Evolutionary conservation across 64 coral and sea anemone genomes (phyloP), one percentile per base, ranked within the genome.

Genomic region (Dendrophyllia cribrosa): DNA sequence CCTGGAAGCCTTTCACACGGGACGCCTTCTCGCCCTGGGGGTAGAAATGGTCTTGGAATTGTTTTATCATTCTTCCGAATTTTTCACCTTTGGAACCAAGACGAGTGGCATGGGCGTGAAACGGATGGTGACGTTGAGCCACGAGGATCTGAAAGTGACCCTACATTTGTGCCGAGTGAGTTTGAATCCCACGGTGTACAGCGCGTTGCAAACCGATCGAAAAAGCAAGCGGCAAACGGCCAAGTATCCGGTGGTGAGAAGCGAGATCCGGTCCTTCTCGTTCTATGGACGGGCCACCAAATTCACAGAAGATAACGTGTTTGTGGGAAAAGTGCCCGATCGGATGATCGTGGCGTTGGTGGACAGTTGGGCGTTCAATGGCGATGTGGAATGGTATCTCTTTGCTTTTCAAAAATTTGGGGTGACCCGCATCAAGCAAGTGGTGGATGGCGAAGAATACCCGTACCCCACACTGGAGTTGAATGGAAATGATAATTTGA

Each of bases 371-470:
- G 78, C 64, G 13, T 94, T 71, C 92, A 65, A 82, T 64, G 65
- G 92, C 0, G 14, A 64, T 9, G 0, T 19, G 0, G 4, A 6
- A 1, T 72, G 71, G 66, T 34, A 82, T 34, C 86, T 76, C 2
- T 94, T 94, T 79, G 24, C 53, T 3, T 89, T 89, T 66, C 51
- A 81, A 63, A 88, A 81, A 12, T 75, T 74, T 64, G 70, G 52
- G 3, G 25, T 94, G 67, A 24, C 19, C 53, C 23, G 43, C 26
- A 84, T 95, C 58, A 73, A 67, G 25, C 86, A 85, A 15, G 10
- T 83, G 19, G 66, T 94, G 19, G 15, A 58, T 0, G 76, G 92
- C 0, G 80, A 89, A 66, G 93, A 64, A 63, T 87, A 87, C 67
- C 91, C 83, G 4, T 63, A 34, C 52, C 2, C 15, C 16, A 51